Percentiles rank a stretch among this genome's conserved stretches.
Evolutionary conservation across 2,888 invertebrate genomes (phyloP).

Genomic region (Cataglyphis albicans): DNA sequence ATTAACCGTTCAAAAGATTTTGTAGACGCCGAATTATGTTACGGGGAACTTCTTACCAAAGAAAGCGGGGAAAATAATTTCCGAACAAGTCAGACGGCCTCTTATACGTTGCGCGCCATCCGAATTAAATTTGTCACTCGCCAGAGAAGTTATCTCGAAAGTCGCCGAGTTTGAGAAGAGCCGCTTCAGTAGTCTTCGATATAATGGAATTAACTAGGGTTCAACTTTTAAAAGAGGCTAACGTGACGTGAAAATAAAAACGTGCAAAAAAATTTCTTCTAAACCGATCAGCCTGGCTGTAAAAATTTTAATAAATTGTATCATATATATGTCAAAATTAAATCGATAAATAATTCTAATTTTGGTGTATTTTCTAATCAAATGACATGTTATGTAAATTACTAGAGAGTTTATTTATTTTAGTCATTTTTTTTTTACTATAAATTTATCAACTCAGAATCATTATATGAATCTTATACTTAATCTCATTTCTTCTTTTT

Average conservation of each 20-base stretch:
- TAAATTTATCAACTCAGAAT: not conserved
- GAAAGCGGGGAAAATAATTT: conserved; percentile 32
- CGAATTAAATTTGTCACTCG: conserved; percentile 41
- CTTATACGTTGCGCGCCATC: conserved; percentile 21
- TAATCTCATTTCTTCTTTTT: not conserved
- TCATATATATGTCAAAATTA: not conserved
- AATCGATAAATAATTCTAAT: not conserved
- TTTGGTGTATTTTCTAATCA: not conserved
- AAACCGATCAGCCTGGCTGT: not conserved
- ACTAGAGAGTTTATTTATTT: not conserved
- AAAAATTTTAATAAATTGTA: not conserved
- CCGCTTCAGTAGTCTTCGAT: not conserved
- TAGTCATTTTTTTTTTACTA: not conserved
- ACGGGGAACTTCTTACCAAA: conserved; percentile 15
- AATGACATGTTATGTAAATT: not conserved
- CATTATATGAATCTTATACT: no score
- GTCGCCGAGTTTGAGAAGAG: conserved; percentile 2
- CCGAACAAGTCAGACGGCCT: not conserved
- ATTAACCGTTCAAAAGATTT: conserved; percentile 38
- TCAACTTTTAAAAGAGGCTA: conserved; percentile 1
- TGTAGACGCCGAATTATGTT: conserved; percentile 38
- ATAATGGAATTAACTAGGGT: conserved; percentile 23
- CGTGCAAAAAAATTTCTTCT: not conserved
- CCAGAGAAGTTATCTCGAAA: conserved; percentile 26
- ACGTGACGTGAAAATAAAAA: not conserved